A percentile compares a stretch with the other conserved stretches of the same genome.
These are phyloP conservation scores for Sapajus apella DNA, from an alignment of 2,113 vertebrate genomes.

Conservation along the genomic window DNA sequence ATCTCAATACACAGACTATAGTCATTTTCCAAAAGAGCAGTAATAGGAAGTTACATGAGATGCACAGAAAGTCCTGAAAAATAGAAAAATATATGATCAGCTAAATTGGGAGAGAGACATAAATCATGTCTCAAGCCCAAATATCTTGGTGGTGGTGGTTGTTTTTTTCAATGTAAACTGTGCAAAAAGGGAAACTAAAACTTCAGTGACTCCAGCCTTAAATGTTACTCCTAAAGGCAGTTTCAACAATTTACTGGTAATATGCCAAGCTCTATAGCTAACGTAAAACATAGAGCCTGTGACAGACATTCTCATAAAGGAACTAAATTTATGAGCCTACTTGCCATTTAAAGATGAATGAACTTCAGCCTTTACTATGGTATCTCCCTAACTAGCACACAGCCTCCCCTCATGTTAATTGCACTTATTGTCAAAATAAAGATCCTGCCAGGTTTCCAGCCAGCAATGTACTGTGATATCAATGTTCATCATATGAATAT, in stretches of 20 bases:
- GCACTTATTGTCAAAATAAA: constrained; percentile 69
- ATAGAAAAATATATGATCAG: constrained; percentile 61
- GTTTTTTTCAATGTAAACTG: constrained; percentile 70
- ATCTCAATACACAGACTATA: not conserved
- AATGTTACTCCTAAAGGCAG: constrained; percentile 79
- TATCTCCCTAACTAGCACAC: constrained; percentile 64
- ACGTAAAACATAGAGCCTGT: constrained; percentile 68
- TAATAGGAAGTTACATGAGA: constrained; percentile 37
- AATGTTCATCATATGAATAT: constrained; percentile 68
- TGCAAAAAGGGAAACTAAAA: constrained; percentile 79
- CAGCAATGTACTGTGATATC: constrained; percentile 61
- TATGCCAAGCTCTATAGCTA: constrained; percentile 67
- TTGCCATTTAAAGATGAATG: constrained; percentile 76
- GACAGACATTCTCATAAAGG: constrained; percentile 55
- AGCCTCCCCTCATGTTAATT: constrained; percentile 65
- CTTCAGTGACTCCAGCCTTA: constrained; percentile 77
- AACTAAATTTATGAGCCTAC: constrained; percentile 74
- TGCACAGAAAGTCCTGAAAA: constrained; percentile 24
- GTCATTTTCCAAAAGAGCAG: constrained; percentile 39
- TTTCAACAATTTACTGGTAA: constrained; percentile 77
- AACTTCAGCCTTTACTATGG: constrained; percentile 55
- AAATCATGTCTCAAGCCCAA: constrained; percentile 75
- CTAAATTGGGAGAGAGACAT: constrained; percentile 64
- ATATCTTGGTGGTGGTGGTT: not conserved
- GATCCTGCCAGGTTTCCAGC: constrained; percentile 12